phyloP scores from a whole-genome alignment of 2,888 invertebrate genomes.

The Scaptomyza reducta region DNA sequence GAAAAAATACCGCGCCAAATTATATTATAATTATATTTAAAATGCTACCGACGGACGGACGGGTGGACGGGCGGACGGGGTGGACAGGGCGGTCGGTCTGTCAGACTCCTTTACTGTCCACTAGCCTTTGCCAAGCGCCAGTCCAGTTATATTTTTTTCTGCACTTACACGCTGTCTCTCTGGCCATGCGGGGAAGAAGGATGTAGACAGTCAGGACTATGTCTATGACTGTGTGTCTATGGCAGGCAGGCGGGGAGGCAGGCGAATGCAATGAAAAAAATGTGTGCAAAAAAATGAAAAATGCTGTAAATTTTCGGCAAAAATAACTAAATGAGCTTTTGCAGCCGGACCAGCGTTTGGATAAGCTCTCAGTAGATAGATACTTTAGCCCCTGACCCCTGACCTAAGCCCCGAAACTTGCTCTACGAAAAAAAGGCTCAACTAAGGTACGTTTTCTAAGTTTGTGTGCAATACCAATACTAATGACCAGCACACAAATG shows the following conservation, averaged over 20 bases:
- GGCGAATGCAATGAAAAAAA: constrained; percentile 24
- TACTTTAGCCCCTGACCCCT: constrained; percentile 1
- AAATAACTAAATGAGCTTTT: constrained; percentile 70
- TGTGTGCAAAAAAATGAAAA: constrained; percentile 23
- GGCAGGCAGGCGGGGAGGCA: constrained; percentile 12
- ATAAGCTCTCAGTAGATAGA: constrained; percentile 23
- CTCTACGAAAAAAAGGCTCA: neutral
- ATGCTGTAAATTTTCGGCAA: constrained; percentile 41
- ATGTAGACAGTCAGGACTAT: constrained; percentile 2
- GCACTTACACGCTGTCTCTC: neutral
- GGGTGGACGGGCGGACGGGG: neutral
- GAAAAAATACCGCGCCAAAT: constrained; percentile 75
- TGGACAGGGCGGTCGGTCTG: constrained; percentile 1
- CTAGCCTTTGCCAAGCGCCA: constrained; percentile 15
- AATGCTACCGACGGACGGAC: constrained; percentile 57
- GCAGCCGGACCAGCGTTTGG: constrained; percentile 20
- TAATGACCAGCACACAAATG: neutral
- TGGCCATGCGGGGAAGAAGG: neutral
- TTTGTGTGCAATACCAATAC: constrained; percentile 22
- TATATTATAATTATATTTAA: constrained; percentile 80
- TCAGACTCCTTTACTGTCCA: constrained; percentile 38
- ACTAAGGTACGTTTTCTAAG: constrained; percentile 36
- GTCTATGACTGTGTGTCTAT: constrained; percentile 6
- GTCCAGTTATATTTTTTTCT: neutral
- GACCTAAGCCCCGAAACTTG: neutral